Base-by-base conservation (phyloP, 2,113 vertebrate genomes). In the Barnardius zonarius region DNA sequence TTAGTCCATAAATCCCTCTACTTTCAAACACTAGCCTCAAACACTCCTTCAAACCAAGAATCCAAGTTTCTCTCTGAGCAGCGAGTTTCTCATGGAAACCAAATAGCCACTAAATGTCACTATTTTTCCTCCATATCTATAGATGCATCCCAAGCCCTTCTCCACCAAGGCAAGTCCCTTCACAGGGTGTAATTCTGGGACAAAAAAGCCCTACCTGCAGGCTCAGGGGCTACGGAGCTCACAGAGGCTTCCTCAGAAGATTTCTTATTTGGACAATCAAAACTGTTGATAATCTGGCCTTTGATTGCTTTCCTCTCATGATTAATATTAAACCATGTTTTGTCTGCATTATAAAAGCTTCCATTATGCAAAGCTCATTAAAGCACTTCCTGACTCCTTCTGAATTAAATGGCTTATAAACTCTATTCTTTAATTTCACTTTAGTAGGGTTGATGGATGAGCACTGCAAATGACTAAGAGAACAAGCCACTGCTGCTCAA, bases 371-470 rank as follows among this genome's bases (percentile, higher is more conserved):
- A 39, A 25, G 49, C 43, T 93, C 77, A 43, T 83, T 84, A 88
- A 94, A 79, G 76, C 49, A 55, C 39, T 94, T 81, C 68, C 61
- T 81, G 70, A 76, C n/a, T 83, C 82, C n/a, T 49, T 82, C 28
- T 75, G 7, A 84, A 92, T 95, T 88, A 64, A 94, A 86, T 51
- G 37, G 43, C 57, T 82, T 95, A 78, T 30, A 91, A 91, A 92
- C 17, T 11, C 61, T 43, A 5, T 78, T 89, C 64, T 94, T 95
- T 82, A 87, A 68, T 41, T 94, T 78, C 1, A 0, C 41, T 27
- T 52, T 54, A 23, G n/a, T n/a, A 41, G 23, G 5, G 52, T 23
- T 91, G 74, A 82, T 76, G 81, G 75, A 92, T 92, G 82, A 88
- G 66, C 61, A 28, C 31, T 3, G 8, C 66, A 81, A 85, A 78